Conservation (phyloP, 1,140 invertebrate species). For the Drosophila nigromelanica region DNA sequence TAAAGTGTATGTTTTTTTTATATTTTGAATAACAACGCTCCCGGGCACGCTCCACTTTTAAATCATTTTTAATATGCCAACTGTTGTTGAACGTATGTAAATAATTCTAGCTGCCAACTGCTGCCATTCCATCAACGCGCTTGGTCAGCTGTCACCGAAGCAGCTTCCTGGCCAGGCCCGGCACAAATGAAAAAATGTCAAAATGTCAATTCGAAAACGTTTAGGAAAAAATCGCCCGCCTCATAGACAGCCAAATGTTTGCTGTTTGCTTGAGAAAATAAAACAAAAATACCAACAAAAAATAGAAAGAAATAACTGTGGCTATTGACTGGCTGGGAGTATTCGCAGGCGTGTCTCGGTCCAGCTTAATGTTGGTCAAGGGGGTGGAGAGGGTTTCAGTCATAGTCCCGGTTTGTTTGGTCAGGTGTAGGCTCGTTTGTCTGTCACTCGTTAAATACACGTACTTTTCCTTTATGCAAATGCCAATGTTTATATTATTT, state of each 20-base stretch:
- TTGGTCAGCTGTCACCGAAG: conserved; percentile 69
- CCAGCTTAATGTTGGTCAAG: no score
- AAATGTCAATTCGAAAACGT: conserved; percentile 80
- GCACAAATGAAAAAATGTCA: conserved; percentile 67
- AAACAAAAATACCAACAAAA: background rate
- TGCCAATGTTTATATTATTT: conserved; percentile 26
- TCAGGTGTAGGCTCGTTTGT: conserved; percentile 77
- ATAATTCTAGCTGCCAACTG: conserved; percentile 42
- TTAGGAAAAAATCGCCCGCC: conserved; percentile 54
- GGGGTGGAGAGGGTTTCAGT: conserved; percentile 7
- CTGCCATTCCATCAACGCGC: conserved; percentile 56
- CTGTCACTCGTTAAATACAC: conserved; percentile 68
- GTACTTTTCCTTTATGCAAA: conserved; percentile 79
- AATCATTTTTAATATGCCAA: conserved; percentile 40
- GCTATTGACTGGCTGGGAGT: conserved; percentile 49
- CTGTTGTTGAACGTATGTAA: conserved; percentile 30
- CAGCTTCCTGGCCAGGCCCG: conserved; percentile 53
- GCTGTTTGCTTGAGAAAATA: conserved; percentile 28
- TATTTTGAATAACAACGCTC: background rate
- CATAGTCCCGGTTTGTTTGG: conserved; percentile 53
- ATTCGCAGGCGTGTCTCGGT: conserved; percentile 12
- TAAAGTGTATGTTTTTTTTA: background rate
- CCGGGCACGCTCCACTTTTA: background rate
- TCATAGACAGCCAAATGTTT: conserved; percentile 53
- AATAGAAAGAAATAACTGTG: conserved; percentile 44